Conservation (phyloP, 2,113 vertebrate genomes). For the Erythrolamprus reginae region DNA sequence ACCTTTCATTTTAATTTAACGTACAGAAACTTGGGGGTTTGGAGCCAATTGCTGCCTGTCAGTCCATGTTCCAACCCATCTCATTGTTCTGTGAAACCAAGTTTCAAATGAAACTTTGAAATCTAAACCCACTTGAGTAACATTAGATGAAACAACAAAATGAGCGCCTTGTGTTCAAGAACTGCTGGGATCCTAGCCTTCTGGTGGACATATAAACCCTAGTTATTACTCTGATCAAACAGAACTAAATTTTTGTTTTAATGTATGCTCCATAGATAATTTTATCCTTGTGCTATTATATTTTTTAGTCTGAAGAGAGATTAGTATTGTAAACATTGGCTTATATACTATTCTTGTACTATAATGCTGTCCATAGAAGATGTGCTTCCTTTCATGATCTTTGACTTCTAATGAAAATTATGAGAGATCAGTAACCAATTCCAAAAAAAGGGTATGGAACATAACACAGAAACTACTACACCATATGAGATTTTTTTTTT, state of each 20-base stretch:
- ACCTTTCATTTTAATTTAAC: too few relatives aligned
- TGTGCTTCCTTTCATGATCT: not conserved
- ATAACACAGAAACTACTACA: not conserved
- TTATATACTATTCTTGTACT: not conserved
- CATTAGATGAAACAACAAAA: not conserved
- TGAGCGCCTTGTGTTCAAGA: not conserved
- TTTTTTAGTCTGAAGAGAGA: too few relatives aligned
- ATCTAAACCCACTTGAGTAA: not conserved
- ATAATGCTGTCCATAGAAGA: not conserved
- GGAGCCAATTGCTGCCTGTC: not conserved
- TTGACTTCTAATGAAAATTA: not conserved
- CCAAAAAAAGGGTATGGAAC: too few relatives aligned
- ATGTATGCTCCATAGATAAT: not conserved
- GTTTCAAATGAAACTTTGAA: not conserved
- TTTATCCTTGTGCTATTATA: too few relatives aligned
- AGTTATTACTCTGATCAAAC: not conserved
- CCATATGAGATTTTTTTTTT: too few relatives aligned
- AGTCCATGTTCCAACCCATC: not conserved
- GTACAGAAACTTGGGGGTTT: not conserved
- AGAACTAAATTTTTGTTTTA: too few relatives aligned
- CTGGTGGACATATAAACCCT: not conserved
- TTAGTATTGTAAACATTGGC: not conserved
- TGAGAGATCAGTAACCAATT: not conserved
- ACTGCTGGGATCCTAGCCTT: not conserved
- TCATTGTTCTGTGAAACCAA: not conserved